Evolutionary conservation across 2,888 invertebrate species (phyloP), one percentile per base, ranked within the genome.

Genomic region (Drosophila phalerata): DNA sequence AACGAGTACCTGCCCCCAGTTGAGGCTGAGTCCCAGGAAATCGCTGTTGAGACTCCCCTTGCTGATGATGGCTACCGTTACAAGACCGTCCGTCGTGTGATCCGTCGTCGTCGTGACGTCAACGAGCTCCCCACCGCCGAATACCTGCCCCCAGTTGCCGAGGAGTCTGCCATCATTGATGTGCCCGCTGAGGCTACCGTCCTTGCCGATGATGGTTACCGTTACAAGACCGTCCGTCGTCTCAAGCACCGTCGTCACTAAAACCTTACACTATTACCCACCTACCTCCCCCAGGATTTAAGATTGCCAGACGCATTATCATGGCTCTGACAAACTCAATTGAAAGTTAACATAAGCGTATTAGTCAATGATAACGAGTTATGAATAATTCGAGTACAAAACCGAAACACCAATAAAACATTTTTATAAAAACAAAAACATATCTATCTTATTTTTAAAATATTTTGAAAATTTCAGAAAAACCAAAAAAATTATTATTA

Each of bases 301-400:
- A 79, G 65, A 61, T 32, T 85, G 66, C 47, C 73, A 55, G 45
- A 47, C 34, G 63, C 62, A 34, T 48, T 60, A 60, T 38, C 30
- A 55, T 22, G 9, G 40, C 52, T 42, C 60, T 60, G 62, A 47
- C 65, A 47, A 48, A 72, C 74, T 81, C 78, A 77, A 42, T 71
- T 68, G 71, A 70, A 72, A 70, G 62, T 76, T 78, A 83, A 83
- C 68, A 69, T 80, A 76, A 83, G 74, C 76, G 69, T 82, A 82
- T 89, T 85, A 86, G 89, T 85, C 85, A 84, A 86, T 75, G 77
- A 82, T 63, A 85, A 77, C 63, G 79, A 83, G 69, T 56, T 81
- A 83, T 77, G 81, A 79, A 67, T 74, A 79, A 71, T 70, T 77
- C 89, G 81, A 85, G 87, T 89, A 86, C 87, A 89, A 87, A 84